Evolutionary conservation across 2,888 invertebrate species (phyloP).

Genomic region (Morpho achilles): DNA sequence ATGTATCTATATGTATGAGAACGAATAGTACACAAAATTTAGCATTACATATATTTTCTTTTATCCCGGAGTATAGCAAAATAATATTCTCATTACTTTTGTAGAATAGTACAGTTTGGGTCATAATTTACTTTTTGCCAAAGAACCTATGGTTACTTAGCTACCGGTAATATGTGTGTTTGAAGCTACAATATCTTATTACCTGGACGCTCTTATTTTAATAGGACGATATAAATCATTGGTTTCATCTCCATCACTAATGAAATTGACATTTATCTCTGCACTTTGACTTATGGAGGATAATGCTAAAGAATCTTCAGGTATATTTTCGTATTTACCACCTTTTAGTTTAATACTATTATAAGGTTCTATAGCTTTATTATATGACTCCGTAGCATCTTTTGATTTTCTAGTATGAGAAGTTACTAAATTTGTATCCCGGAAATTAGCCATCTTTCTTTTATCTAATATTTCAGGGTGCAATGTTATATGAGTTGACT

Average conservation of each 20-base stretch:
- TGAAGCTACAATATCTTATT: background rate
- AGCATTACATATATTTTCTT: no score
- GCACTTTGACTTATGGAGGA: conserved; percentile 1
- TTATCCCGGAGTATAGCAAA: no score
- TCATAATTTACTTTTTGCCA: background rate
- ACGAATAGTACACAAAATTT: no score
- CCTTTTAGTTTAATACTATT: no score
- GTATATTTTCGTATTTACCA: background rate
- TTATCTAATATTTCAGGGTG: conserved; percentile 14
- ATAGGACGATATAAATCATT: background rate
- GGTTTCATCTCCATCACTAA: background rate
- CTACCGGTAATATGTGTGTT: background rate
- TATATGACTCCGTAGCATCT: no score
- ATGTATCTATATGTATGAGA: no score
- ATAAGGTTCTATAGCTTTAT: no score
- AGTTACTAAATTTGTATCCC: background rate
- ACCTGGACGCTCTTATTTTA: conserved; percentile 2
- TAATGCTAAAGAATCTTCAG: background rate
- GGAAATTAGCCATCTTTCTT: background rate
- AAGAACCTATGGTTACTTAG: background rate
- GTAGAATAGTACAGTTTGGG: background rate
- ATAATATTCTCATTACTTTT: no score
- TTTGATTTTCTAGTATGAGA: no score
- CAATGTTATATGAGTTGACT: conserved; percentile 15
- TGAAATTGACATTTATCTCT: conserved; percentile 1